Percentiles rank a stretch among this genome's conserved stretches.
Evolutionary conservation across 2,797 vertebrate genomes (phyloP).

Genomic region (Denticeps clupeoides): DNA sequence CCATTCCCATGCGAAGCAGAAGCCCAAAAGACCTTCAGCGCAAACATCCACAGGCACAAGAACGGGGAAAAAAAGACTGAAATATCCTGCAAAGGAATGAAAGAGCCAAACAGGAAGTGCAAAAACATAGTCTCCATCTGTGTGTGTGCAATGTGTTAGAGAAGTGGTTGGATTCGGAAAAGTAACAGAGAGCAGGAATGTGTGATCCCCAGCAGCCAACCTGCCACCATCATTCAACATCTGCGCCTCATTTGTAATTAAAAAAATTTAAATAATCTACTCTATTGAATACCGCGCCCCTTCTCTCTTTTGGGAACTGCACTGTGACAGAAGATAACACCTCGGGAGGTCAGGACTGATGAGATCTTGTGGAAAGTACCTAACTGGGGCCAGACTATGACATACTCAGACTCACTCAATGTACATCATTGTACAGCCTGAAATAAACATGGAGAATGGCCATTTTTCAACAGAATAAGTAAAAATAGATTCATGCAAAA

Average conservation of each 20-base stretch:
- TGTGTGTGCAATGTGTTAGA: conserved; percentile 5
- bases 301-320: too few relatives aligned
- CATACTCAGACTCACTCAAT: too few relatives aligned
- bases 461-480: too few relatives aligned
- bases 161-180: not conserved
- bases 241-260: conserved; percentile 1
- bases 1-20: not conserved
- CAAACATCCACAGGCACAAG: not conserved
- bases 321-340: too few relatives aligned
- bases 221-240: conserved; percentile 4
- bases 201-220: conserved; percentile 6
- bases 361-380: too few relatives aligned
- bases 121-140: not conserved
- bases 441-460: too few relatives aligned
- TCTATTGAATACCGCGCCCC: too few relatives aligned
- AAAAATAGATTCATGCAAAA: too few relatives aligned
- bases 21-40: not conserved
- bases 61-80: not conserved
- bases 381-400: too few relatives aligned
- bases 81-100: not conserved
- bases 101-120: conserved; percentile 1
- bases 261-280: not conserved
- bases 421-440: too few relatives aligned
- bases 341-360: too few relatives aligned
- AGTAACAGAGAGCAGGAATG: conserved; percentile 8